Evolutionary conservation across 2,888 invertebrate genomes (phyloP).

Genomic region (Ennomos fuscantarius): DNA sequence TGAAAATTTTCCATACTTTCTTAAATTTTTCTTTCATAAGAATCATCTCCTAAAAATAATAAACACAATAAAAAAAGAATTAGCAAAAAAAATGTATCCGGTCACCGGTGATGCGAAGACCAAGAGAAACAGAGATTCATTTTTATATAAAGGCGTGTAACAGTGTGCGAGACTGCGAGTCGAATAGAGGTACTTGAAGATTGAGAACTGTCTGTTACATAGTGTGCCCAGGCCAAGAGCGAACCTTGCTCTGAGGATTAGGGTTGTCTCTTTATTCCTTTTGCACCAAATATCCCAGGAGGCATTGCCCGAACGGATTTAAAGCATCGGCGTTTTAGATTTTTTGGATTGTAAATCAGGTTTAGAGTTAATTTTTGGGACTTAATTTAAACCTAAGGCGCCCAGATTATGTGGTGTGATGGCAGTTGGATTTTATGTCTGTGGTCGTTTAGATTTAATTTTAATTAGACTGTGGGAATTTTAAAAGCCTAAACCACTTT

Average conservation of each 20-base stretch:
- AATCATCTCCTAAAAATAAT: too few relatives aligned
- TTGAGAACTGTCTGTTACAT: constrained; percentile 17
- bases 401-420: constrained; percentile 21
- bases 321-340: constrained; percentile 36
- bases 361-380: constrained; percentile 47
- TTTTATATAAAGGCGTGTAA: not conserved
- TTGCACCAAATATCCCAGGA: constrained; percentile 49
- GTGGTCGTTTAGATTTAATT: too few relatives aligned
- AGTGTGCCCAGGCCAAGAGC: not conserved
- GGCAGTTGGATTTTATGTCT: constrained; percentile 27
- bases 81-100: too few relatives aligned
- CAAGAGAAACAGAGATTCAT: too few relatives aligned
- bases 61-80: too few relatives aligned
- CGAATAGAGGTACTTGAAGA: not conserved
- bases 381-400: constrained; percentile 27
- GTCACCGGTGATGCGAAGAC: too few relatives aligned
- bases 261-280: constrained; percentile 54
- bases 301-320: constrained; percentile 33
- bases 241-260: constrained; percentile 46
- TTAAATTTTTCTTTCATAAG: too few relatives aligned
- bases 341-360: constrained; percentile 51
- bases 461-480: constrained; percentile 26
- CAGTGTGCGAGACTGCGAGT: not conserved
- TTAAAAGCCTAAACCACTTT: constrained; percentile 10
- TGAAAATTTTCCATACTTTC: too few relatives aligned